Evolutionary conservation across 2,888 invertebrate genomes (phyloP).

Genomic region (Tenthredo scrophulariae): DNA sequence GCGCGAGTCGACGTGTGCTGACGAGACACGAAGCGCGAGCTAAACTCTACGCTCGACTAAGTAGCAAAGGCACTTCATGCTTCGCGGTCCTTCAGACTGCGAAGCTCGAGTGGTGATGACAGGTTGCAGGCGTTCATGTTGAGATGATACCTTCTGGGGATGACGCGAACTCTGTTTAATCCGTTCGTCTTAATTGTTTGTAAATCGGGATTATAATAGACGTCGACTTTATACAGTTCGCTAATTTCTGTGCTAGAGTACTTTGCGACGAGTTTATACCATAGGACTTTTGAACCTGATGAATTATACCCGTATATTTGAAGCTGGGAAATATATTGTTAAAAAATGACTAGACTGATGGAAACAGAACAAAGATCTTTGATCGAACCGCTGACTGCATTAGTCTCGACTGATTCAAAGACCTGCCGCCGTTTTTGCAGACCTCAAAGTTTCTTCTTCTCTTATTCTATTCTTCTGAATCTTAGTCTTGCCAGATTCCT

Average conservation of each 20-base stretch:
- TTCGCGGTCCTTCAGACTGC: constrained; percentile 33
- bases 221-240: neutral
- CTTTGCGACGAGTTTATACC: neutral
- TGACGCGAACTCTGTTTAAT: constrained; percentile 4
- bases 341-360: neutral
- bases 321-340: neutral
- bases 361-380: constrained; percentile 9
- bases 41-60: constrained; percentile 33
- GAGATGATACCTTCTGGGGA: constrained; percentile 36
- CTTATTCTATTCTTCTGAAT: constrained; percentile 29
- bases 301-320: neutral
- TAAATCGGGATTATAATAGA: neutral
- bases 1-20: constrained; percentile 16
- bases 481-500: constrained; percentile 21
- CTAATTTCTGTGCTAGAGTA: neutral
- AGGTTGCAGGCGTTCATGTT: constrained; percentile 26
- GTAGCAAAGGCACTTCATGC: constrained; percentile 34
- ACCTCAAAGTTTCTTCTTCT: neutral
- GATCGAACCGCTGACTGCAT: constrained; percentile 37
- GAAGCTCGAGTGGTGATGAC: constrained; percentile 34
- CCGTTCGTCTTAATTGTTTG: constrained; percentile 9
- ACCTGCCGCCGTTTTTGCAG: constrained; percentile 37
- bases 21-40: constrained; percentile 24
- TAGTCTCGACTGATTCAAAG: constrained; percentile 30
- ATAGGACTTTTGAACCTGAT: neutral